phyloP scores from a whole-genome alignment of 2,888 invertebrate genomes.

The Agriotes lineatus region DNA sequence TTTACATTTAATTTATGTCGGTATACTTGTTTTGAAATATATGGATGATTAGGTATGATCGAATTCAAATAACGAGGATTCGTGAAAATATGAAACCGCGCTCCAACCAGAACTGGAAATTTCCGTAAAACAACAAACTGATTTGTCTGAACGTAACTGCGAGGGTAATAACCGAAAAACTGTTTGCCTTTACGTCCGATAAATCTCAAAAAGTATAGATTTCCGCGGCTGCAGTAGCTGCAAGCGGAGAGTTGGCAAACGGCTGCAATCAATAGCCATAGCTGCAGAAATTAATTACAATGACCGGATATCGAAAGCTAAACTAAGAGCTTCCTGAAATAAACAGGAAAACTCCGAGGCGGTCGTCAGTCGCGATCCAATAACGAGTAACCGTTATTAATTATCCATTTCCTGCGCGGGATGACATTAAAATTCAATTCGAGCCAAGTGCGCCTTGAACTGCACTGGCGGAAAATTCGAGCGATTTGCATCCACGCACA shows the following conservation, averaged over 20 bases:
- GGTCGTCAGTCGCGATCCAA: constrained; percentile 39
- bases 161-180: too few relatives aligned
- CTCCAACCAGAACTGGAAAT: too few relatives aligned
- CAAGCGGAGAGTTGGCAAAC: constrained; percentile 9
- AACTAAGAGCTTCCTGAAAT: constrained; percentile 41
- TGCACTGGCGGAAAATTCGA: constrained; percentile 35
- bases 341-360: constrained; percentile 34
- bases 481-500: constrained; percentile 35
- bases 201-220: not conserved
- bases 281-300: constrained; percentile 31
- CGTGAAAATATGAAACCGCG: too few relatives aligned
- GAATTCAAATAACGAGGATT: too few relatives aligned
- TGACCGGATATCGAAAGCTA: constrained; percentile 38
- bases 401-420: constrained; percentile 60
- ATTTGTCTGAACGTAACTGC: too few relatives aligned
- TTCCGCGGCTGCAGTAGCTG: not conserved
- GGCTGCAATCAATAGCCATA: constrained; percentile 19
- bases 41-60: too few relatives aligned
- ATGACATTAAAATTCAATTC: constrained; percentile 63
- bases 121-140: too few relatives aligned
- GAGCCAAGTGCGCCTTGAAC: constrained; percentile 56
- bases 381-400: constrained; percentile 50
- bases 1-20: too few relatives aligned
- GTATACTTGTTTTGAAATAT: too few relatives aligned
- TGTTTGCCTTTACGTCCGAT: too few relatives aligned